phyloP scores from a whole-genome alignment of 2,888 invertebrate genomes.

The Smittia aterrima region DNA sequence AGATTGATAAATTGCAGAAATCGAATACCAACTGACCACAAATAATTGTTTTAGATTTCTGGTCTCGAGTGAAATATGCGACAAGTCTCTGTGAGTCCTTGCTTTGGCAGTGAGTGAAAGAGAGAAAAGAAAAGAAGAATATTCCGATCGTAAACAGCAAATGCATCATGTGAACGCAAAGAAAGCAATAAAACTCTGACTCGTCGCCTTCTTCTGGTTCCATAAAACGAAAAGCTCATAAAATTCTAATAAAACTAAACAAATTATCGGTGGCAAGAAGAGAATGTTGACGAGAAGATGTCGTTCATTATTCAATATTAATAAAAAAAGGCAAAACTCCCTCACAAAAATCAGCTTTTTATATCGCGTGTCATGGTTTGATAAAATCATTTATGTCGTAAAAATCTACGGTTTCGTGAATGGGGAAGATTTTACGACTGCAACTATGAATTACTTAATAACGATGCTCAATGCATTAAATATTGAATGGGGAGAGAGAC shows the following conservation, averaged over 20 bases:
- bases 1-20: conserved; percentile 3
- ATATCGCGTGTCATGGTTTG: conserved; percentile 35
- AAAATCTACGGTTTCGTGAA: background rate
- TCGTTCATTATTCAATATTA: conserved; percentile 40
- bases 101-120: background rate
- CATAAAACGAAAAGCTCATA: conserved; percentile 34
- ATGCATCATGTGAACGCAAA: background rate
- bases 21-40: background rate
- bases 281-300: conserved; percentile 19
- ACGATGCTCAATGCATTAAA: background rate
- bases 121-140: background rate
- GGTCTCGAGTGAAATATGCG: background rate
- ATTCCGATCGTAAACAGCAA: background rate
- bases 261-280: conserved; percentile 33
- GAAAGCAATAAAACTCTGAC: background rate
- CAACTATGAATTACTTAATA: conserved; percentile 10
- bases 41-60: conserved; percentile 2
- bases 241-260: conserved; percentile 40
- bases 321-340: conserved; percentile 15
- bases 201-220: background rate
- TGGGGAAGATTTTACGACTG: background rate
- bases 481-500: background rate
- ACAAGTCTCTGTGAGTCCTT: background rate
- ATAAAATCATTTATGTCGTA: conserved; percentile 34
- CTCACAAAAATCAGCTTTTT: conserved; percentile 26